Evolutionary conservation across 2,113 vertebrate genomes (phyloP).

Genomic region (Hystrix brachyura): DNA sequence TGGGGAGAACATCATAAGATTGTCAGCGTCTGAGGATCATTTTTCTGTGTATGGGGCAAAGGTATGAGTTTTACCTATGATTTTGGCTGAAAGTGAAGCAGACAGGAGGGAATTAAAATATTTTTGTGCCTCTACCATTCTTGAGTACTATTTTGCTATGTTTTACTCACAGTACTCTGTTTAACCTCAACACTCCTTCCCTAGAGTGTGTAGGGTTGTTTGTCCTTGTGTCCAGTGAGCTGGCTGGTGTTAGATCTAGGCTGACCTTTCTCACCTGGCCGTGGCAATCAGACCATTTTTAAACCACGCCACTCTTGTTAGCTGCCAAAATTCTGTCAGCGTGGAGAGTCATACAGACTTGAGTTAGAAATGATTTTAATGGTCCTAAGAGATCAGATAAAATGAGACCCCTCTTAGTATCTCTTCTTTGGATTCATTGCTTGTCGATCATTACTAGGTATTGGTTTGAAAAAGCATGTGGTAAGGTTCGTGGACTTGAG

Average conservation of each 20-base stretch:
- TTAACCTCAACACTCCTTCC: not conserved
- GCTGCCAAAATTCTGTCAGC: not conserved
- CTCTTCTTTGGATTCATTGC: not conserved
- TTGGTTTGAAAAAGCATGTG: not conserved
- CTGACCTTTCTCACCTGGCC: no score
- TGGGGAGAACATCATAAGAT: not conserved
- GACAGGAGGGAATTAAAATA: not conserved
- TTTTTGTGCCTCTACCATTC: not conserved
- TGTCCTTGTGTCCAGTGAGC: not conserved
- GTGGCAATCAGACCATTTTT: not conserved
- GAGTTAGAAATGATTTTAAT: not conserved
- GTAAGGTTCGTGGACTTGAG: not conserved
- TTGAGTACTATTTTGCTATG: not conserved
- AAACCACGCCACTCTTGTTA: not conserved
- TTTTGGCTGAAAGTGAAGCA: not conserved
- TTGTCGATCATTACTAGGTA: not conserved
- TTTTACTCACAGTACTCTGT: not conserved
- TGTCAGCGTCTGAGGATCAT: not conserved
- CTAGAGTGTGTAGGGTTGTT: not conserved
- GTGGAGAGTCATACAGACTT: not conserved
- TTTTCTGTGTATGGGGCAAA: not conserved
- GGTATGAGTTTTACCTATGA: not conserved
- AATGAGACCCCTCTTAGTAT: not conserved
- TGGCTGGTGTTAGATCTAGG: no score
- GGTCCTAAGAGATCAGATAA: not conserved